Percentiles rank a stretch among this genome's conserved stretches.
These are phyloP conservation scores for Marisa cornuarietis DNA, from an alignment of 1,140 invertebrate genomes.

Conservation along the genomic window DNA sequence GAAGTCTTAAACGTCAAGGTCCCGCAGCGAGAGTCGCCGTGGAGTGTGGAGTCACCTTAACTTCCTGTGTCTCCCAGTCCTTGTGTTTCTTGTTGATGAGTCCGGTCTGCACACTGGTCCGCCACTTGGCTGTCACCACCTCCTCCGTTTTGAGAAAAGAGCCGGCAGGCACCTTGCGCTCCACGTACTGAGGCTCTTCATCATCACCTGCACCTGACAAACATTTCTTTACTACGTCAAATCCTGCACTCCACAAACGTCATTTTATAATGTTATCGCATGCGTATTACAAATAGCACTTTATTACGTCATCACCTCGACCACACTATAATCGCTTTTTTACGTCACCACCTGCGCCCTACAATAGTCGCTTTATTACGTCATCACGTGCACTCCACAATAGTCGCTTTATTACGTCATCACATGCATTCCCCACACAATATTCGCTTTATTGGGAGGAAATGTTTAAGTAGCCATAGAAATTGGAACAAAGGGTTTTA, in stretches of 20 bases:
- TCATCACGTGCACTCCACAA: background rate
- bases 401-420: background rate
- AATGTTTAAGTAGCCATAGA: no score
- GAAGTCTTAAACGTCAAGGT: no score
- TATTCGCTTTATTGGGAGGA: no score
- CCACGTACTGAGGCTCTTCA: slow-evolving; percentile 44
- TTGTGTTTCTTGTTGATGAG: slow-evolving; percentile 48
- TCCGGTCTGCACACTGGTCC: slow-evolving; percentile 47
- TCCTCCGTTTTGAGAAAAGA: slow-evolving; percentile 41
- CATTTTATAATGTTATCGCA: background rate
- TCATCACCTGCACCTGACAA: slow-evolving; percentile 17
- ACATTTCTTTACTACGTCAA: background rate
- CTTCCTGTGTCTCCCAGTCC: slow-evolving; percentile 47
- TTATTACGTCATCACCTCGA: background rate
- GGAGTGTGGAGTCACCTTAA: slow-evolving; percentile 24
- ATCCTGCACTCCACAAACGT: background rate
- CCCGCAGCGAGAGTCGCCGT: no score
- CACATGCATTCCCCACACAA: no score
- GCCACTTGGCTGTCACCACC: slow-evolving; percentile 55
- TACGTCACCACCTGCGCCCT: no score
- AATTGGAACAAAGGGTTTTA: no score
- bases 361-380: background rate
- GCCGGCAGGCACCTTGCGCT: slow-evolving; percentile 50
- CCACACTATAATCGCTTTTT: no score
- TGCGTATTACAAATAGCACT: background rate